These are phyloP conservation scores for Drosophila malerkotliana DNA, from an alignment of 1,140 invertebrate species.

Conservation along the genomic window DNA sequence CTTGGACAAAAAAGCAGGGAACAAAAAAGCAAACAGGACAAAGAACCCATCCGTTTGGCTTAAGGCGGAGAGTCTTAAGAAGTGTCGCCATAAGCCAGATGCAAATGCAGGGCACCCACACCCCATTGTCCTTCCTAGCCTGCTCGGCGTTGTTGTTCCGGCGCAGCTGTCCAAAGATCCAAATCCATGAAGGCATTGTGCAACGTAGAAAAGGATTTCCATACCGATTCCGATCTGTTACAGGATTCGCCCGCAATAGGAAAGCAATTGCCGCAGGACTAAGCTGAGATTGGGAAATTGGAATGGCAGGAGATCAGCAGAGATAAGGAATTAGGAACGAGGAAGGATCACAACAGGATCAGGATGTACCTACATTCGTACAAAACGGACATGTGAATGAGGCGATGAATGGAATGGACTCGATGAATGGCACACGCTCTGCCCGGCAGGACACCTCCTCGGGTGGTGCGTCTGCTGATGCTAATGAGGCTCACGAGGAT, in stretches of 20 bases:
- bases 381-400: constrained; percentile 17
- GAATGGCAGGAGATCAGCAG: constrained; percentile 42
- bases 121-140: constrained; percentile 6
- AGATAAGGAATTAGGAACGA: background rate
- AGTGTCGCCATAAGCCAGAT: constrained; percentile 40
- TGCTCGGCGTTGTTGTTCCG: no score
- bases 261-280: constrained; percentile 42
- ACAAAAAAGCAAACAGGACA: background rate
- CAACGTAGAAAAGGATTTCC: constrained; percentile 50
- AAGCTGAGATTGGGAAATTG: constrained; percentile 54
- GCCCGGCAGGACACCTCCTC: constrained; percentile 26
- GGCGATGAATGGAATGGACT: constrained; percentile 16
- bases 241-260: constrained; percentile 61
- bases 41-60: constrained; percentile 14
- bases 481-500: constrained; percentile 40
- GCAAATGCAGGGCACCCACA: constrained; percentile 50
- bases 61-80: constrained; percentile 24
- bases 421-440: constrained; percentile 43
- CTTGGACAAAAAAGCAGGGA: background rate
- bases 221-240: constrained; percentile 25
- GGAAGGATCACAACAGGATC: background rate
- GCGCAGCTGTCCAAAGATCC: constrained; percentile 26
- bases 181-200: constrained; percentile 16
- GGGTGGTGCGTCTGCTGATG: constrained; percentile 38
- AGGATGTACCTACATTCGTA: background rate